phyloP scores from a whole-genome alignment of 2,888 invertebrate genomes.

The Hydroisotoma schaefferi region DNA sequence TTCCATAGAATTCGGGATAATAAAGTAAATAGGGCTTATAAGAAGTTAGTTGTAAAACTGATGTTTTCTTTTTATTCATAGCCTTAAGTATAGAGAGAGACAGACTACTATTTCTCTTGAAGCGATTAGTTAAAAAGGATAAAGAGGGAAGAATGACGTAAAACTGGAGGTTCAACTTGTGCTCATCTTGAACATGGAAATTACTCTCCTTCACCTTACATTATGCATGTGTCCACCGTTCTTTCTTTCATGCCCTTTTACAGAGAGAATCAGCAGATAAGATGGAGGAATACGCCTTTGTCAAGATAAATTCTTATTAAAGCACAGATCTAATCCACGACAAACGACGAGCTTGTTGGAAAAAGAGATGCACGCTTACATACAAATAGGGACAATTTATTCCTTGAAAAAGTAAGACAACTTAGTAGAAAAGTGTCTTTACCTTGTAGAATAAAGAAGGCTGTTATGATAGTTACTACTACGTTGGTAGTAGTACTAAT shows the following conservation, averaged over 20 bases:
- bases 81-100: too few species aligned
- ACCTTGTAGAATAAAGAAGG: too few species aligned
- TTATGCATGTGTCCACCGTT: background rate
- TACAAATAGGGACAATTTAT: background rate
- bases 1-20: too few species aligned
- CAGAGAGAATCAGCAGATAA: conserved; percentile 10
- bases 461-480: background rate
- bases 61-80: too few species aligned
- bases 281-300: conserved; percentile 4
- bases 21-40: too few species aligned
- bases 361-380: conserved; percentile 2
- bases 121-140: too few species aligned
- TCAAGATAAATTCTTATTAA: conserved; percentile 15
- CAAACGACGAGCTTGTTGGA: conserved; percentile 5
- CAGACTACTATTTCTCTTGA: too few species aligned
- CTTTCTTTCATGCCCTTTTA: conserved; percentile 18
- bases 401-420: background rate
- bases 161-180: too few species aligned
- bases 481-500: background rate
- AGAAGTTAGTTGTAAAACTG: too few species aligned
- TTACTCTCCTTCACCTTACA: conserved; percentile 21
- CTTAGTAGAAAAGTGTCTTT: too few species aligned
- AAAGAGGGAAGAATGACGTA: too few species aligned
- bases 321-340: conserved; percentile 16
- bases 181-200: conserved; percentile 14